These are phyloP conservation scores for Abrostola tripartita DNA, from an alignment of 2,888 invertebrate genomes.

Conservation along the genomic window DNA sequence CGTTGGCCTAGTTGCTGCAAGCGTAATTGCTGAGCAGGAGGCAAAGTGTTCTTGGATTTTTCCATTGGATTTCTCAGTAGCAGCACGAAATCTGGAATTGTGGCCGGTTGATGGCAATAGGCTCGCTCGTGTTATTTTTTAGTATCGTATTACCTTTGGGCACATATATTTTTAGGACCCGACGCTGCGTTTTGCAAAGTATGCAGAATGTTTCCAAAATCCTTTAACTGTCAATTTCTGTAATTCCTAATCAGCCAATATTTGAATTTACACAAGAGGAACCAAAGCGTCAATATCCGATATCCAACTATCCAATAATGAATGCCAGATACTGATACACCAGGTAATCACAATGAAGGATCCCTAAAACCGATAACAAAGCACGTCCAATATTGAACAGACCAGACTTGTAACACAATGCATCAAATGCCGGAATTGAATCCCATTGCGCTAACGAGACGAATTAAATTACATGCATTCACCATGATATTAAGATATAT, in stretches of 20 bases:
- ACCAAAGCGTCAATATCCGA: conserved; percentile 6
- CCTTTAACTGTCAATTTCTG: not conserved
- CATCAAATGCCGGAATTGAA: conserved; percentile 18
- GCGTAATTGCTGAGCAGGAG: too few relatives aligned
- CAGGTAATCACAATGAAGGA: conserved; percentile 10
- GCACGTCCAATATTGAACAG: conserved; percentile 16
- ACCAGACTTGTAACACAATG: conserved; percentile 13
- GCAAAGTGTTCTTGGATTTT: too few relatives aligned
- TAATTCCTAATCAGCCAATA: conserved; percentile 2
- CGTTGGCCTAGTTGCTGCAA: too few relatives aligned
- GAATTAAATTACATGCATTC: conserved; percentile 11
- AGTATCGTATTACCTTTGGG: too few relatives aligned
- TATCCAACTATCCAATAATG: conserved; percentile 16
- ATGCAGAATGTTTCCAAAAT: too few relatives aligned
- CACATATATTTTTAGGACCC: too few relatives aligned
- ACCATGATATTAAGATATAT: too few relatives aligned
- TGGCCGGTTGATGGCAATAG: too few relatives aligned
- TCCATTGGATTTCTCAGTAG: too few relatives aligned
- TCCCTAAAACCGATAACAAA: conserved; percentile 21
- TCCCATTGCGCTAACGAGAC: conserved; percentile 3
- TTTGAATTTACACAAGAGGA: not conserved
- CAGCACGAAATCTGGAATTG: too few relatives aligned
- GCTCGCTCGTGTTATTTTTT: too few relatives aligned
- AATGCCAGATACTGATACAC: conserved; percentile 11
- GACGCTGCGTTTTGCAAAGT: too few relatives aligned